Evolutionary conservation across 2,113 vertebrate species (phyloP), one percentile per base, ranked within the genome.

Genomic region (Marcusenius ussheri): DNA sequence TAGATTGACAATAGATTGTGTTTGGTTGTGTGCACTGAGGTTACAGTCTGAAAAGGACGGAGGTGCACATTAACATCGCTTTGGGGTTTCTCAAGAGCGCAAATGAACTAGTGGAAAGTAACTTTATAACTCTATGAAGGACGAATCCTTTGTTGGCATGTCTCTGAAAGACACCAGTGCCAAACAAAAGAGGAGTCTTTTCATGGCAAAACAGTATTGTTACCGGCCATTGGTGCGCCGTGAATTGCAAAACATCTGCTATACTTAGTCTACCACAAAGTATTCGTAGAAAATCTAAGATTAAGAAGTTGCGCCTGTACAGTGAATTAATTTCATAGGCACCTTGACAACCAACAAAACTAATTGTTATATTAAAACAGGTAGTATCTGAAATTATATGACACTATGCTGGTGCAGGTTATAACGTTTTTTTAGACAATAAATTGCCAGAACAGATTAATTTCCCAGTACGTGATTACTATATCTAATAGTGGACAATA

Each of bases 171-270:
- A 96, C 94, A 95, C 93, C 94, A 94, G 94, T 42, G 93, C 89
- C 93, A 91, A 92, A 96, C 95, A 96, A 96, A 96, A 94, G 95
- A 88, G 51, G 90, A 42, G 88, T 92, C 91, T 88, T 83, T 80
- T 94, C 92, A 93, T 96, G 96, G 95, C 96, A 94, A 93, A 83
- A 92, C 93, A 94, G 94, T 93, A 93, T 94, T 94, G 95, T 94
- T 93, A 94, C 92, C 90, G 94, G 35, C 21, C 45, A 47, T 84
- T 84, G 95, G 95, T 94, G 94, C 94, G 93, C 94, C 95, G 95
- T 96, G 93, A 96, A 96, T 96, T 96, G 95, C 94, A 95, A 96
- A 96, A 95, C 96, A 96, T 96, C 96, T 96, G 96, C 95, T 95
- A 51, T 17, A 95, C 96, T 95, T 95, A 95, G 93, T 94, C 93